These are phyloP conservation scores for Psophia crepitans DNA, from an alignment of 2,113 vertebrate species.

Conservation along the genomic window DNA sequence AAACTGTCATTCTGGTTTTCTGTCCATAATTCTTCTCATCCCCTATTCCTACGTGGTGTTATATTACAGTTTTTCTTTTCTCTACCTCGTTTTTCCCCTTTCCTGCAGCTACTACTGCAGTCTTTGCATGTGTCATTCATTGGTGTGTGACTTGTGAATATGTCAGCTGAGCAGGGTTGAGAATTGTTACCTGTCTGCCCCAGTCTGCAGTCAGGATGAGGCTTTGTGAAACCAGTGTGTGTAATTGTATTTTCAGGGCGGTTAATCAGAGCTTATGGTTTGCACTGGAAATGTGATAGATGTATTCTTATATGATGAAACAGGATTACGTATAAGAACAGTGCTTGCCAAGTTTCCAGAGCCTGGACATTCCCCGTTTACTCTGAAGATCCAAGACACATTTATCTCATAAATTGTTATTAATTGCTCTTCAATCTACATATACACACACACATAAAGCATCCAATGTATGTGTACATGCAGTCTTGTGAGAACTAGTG, in stretches of 20 bases:
- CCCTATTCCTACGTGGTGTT: fast-evolving
- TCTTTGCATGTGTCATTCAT: not conserved
- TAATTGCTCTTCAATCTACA: not conserved
- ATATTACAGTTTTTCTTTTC: not conserved
- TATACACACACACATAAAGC: not conserved
- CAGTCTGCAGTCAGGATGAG: not conserved
- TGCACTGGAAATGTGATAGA: not conserved
- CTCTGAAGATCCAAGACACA: not conserved
- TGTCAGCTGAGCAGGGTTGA: not conserved
- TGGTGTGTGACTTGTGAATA: not conserved
- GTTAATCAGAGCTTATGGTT: not conserved
- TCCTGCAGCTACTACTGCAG: not conserved
- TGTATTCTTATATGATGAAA: not conserved
- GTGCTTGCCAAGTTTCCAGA: not conserved
- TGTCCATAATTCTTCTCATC: not conserved
- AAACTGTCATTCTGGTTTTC: not conserved
- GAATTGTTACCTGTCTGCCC: not conserved
- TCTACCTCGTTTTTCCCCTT: not conserved
- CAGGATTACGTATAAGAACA: not conserved
- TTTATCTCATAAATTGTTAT: not conserved
- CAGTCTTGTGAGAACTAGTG: not conserved
- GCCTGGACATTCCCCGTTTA: not conserved
- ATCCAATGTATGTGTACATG: not conserved
- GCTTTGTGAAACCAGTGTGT: not conserved
- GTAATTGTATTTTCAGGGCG: not conserved